phyloP scores from a whole-genome alignment of 2,888 invertebrate genomes.

The Cistogaster globosa region DNA sequence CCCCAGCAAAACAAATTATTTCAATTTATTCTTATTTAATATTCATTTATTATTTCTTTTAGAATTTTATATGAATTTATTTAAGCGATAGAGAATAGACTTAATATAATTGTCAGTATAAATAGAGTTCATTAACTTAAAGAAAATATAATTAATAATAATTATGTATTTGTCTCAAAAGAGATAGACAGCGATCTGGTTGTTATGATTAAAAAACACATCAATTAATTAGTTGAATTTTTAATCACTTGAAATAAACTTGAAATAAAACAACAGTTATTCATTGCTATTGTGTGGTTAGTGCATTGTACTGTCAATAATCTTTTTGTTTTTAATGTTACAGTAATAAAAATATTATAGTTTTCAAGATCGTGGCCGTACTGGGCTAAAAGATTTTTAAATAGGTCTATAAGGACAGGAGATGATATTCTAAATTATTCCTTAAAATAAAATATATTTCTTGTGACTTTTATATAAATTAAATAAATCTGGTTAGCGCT shows the following conservation, averaged over 20 bases:
- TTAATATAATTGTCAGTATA: neutral
- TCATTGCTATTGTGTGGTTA: neutral
- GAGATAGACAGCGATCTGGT: too few relatives aligned
- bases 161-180: neutral
- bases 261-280: neutral
- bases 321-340: neutral
- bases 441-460: neutral
- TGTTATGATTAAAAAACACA: neutral
- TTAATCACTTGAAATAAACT: neutral
- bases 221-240: neutral
- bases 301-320: neutral
- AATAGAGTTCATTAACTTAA: conserved; percentile 13
- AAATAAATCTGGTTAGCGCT: neutral
- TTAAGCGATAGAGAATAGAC: too few relatives aligned
- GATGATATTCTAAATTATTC: too few relatives aligned
- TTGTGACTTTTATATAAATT: neutral
- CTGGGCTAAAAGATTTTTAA: too few relatives aligned
- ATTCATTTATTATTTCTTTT: too few relatives aligned
- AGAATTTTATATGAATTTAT: too few relatives aligned
- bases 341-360: too few relatives aligned
- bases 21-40: too few relatives aligned
- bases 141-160: too few relatives aligned
- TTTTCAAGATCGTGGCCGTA: too few relatives aligned
- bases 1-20: too few relatives aligned
- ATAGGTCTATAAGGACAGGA: too few relatives aligned